Evolutionary conservation across 2,113 vertebrate genomes (phyloP).

Genomic region (Origma solitaria): DNA sequence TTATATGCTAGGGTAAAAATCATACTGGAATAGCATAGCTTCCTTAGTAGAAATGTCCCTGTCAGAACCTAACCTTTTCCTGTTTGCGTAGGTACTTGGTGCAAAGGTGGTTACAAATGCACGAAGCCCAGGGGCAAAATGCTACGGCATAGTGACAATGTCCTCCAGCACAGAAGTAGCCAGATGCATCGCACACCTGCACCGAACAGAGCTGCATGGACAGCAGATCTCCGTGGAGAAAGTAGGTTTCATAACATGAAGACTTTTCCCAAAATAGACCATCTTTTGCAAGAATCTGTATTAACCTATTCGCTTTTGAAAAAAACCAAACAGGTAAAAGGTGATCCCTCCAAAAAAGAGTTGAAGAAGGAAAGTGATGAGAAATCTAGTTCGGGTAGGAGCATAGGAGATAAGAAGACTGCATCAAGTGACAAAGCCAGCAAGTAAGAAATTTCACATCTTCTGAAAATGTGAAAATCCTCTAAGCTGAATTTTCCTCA

Average conservation of each 20-base stretch:
- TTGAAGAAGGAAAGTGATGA: conserved; percentile 91
- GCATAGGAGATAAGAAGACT: conserved; percentile 82
- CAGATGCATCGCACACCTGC: conserved; percentile 90
- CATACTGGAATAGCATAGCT: not conserved
- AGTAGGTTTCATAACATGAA: conserved; percentile 69
- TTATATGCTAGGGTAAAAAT: not conserved
- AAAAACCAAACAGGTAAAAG: conserved; percentile 83
- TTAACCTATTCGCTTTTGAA: conserved; percentile 2
- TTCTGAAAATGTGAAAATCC: not conserved
- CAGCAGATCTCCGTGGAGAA: conserved; percentile 96
- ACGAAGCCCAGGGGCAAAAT: conserved; percentile 93
- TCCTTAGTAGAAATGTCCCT: not conserved
- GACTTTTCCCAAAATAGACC: not conserved
- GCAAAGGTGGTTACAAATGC: conserved; percentile 98
- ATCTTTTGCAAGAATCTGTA: not conserved
- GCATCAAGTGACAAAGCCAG: conserved; percentile 76
- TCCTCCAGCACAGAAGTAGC: conserved; percentile 90
- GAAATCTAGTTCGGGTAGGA: conserved; percentile 80
- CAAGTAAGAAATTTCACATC: conserved; percentile 70
- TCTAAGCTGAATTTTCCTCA: conserved; percentile 3
- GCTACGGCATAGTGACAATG: conserved; percentile 96
- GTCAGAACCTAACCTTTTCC: not conserved
- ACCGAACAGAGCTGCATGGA: conserved; percentile 93
- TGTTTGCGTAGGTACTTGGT: conserved; percentile 83
- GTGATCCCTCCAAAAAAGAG: conserved; percentile 96